Percentiles rank a stretch among this genome's conserved stretches.
Evolutionary conservation across 2,888 invertebrate species (phyloP).

Genomic region (Diachrysia chrysitis): DNA sequence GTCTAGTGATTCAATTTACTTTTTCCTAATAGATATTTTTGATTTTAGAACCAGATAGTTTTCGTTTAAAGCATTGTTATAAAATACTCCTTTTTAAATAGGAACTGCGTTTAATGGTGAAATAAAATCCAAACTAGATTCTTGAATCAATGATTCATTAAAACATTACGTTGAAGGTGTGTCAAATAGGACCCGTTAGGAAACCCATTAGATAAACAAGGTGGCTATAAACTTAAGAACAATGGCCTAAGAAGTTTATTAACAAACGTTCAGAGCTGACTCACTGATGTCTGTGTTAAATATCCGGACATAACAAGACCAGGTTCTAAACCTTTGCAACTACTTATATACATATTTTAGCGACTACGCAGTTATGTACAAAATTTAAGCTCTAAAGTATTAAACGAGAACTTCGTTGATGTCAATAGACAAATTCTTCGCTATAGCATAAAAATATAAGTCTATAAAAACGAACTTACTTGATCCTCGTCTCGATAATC

Average conservation of each 20-base stretch:
- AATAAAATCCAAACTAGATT: background rate
- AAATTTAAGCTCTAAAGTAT: background rate
- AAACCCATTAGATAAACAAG: conserved; percentile 37
- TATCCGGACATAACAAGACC: conserved; percentile 15
- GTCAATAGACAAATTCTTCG: background rate
- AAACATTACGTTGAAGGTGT: conserved; percentile 10
- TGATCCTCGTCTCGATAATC: conserved; percentile 82
- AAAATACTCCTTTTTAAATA: background rate
- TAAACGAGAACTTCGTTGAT: background rate
- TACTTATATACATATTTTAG: too few relatives aligned
- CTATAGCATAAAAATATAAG: background rate
- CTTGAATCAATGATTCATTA: conserved; percentile 16
- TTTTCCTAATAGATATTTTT: too few relatives aligned
- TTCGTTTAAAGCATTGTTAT: background rate
- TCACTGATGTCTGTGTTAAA: conserved; percentile 31
- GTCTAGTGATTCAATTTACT: conserved; percentile 34
- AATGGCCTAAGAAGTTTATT: conserved; percentile 31
- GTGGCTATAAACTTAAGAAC: conserved; percentile 30
- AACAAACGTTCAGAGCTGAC: conserved; percentile 23
- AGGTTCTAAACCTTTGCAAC: background rate
- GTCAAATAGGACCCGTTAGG: conserved; percentile 25
- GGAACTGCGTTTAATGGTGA: background rate
- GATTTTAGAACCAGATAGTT: conserved; percentile 10
- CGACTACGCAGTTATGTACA: too few relatives aligned
- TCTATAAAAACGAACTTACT: conserved; percentile 68